Evolutionary conservation across 2,888 invertebrate species (phyloP).

Genomic region (Achlya flavicornis): DNA sequence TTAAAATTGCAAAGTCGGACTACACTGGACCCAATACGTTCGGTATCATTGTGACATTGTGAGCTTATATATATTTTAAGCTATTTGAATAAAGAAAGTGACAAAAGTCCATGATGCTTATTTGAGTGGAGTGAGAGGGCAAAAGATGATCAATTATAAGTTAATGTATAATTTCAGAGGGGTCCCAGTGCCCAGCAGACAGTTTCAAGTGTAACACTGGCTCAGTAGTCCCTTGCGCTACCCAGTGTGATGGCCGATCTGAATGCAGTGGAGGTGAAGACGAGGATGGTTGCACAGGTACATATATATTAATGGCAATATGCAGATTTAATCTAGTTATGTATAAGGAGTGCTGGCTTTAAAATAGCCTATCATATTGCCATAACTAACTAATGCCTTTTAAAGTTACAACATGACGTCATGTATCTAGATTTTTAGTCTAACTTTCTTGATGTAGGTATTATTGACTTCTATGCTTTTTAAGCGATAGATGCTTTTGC

Average conservation of each 20-base stretch:
- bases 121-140: background rate
- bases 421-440: background rate
- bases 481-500: conserved; percentile 13
- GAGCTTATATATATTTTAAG: too few relatives aligned
- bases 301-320: conserved; percentile 14
- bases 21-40: too few relatives aligned
- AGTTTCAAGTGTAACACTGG: conserved; percentile 50
- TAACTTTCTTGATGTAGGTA: too few relatives aligned
- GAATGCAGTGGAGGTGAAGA: conserved; percentile 86
- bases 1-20: too few relatives aligned
- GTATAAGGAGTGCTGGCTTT: background rate
- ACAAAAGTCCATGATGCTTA: background rate
- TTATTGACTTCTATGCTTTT: background rate
- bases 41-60: too few relatives aligned
- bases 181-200: conserved; percentile 47
- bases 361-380: background rate
- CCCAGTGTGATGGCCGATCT: conserved; percentile 67
- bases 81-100: background rate
- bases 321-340: background rate
- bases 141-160: background rate
- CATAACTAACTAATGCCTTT: background rate
- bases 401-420: background rate
- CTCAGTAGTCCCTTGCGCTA: conserved; percentile 52
- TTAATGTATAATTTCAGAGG: conserved; percentile 39
- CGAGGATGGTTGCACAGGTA: conserved; percentile 82